Evolutionary conservation across 2,888 invertebrate species (phyloP).

Genomic region (Ptilodon capucinus): DNA sequence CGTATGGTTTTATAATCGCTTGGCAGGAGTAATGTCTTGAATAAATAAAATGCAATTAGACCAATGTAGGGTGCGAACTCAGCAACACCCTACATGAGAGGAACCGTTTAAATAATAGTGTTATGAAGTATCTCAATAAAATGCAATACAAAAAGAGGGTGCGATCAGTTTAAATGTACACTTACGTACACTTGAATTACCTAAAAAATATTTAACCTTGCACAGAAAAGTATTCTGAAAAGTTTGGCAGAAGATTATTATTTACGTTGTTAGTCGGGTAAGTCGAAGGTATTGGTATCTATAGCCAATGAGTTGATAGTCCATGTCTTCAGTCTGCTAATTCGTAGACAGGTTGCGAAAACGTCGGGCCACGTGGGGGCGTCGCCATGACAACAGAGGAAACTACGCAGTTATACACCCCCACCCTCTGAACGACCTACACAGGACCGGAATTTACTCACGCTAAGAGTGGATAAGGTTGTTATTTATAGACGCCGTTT

Average conservation of each 20-base stretch:
- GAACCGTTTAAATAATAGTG: constrained; percentile 47
- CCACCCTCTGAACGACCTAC: constrained; percentile 39
- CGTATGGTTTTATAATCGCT: constrained; percentile 41
- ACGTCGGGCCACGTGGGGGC: constrained; percentile 65
- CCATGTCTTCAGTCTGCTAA: constrained; percentile 53
- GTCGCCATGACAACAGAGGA: constrained; percentile 74
- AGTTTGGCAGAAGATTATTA: no score
- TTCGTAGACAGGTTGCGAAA: constrained; percentile 56
- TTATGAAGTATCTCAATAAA: constrained; percentile 45
- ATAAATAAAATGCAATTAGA: constrained; percentile 79
- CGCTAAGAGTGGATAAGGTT: constrained; percentile 34
- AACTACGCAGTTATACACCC: constrained; percentile 70
- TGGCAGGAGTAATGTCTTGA: constrained; percentile 60
- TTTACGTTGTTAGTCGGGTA: no score
- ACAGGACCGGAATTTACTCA: constrained; percentile 39
- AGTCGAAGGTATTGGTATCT: no score
- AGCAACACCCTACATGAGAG: constrained; percentile 43
- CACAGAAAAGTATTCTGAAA: no score
- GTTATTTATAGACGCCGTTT: constrained; percentile 29
- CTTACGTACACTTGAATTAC: constrained; percentile 27
- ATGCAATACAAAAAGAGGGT: constrained; percentile 33
- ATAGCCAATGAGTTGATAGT: constrained; percentile 37
- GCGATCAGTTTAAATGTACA: constrained; percentile 52
- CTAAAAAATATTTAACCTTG: constrained; percentile 22
- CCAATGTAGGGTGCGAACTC: constrained; percentile 50